phyloP scores from a whole-genome alignment of 2,797 vertebrate species.

The Kryptolebias ocellatus region DNA sequence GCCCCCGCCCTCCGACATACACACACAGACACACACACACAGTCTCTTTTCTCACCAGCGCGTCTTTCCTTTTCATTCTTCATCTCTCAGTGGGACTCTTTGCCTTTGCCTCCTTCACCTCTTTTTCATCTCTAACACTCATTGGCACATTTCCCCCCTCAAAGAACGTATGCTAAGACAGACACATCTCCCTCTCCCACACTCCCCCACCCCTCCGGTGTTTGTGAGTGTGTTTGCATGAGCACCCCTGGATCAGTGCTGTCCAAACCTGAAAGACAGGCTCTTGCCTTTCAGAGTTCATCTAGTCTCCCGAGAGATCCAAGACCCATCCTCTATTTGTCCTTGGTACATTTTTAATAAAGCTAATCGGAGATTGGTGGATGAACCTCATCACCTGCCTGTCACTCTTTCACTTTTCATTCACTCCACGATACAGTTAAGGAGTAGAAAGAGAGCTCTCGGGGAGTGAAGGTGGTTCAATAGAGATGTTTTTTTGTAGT shows the following conservation, averaged over 20 bases:
- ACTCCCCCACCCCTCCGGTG: conserved; percentile 16
- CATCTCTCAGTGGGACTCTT: conserved; percentile 64
- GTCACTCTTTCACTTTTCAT: conserved; percentile 70
- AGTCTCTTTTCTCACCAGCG: conserved; percentile 22
- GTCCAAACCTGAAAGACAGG: conserved; percentile 66
- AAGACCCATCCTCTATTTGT: conserved; percentile 65
- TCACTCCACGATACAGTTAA: conserved; percentile 38
- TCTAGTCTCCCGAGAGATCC: conserved; percentile 50
- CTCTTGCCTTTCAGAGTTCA: conserved; percentile 66
- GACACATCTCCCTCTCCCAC: conserved; percentile 36
- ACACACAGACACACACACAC: conserved; percentile 3
- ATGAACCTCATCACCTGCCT: conserved; percentile 71
- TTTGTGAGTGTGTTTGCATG: conserved; percentile 25
- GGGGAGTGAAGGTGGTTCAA: conserved; percentile 30
- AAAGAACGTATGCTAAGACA: conserved; percentile 62
- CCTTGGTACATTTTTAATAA: conserved; percentile 81
- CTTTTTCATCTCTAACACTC: conserved; percentile 73
- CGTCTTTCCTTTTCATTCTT: conserved; percentile 50
- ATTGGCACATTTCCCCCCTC: conserved; percentile 68
- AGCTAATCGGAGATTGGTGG: conserved; percentile 72
- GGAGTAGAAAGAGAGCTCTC: conserved; percentile 23
- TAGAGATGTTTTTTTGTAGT: conserved; percentile 34
- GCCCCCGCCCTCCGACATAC: conserved; percentile 3
- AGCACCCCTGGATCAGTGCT: conserved; percentile 19
- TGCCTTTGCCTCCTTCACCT: conserved; percentile 69